Percentiles rank a stretch among this genome's conserved stretches.
Evolutionary conservation across 2,113 vertebrate species (phyloP).

Genomic region (Thalassoma bifasciatum): DNA sequence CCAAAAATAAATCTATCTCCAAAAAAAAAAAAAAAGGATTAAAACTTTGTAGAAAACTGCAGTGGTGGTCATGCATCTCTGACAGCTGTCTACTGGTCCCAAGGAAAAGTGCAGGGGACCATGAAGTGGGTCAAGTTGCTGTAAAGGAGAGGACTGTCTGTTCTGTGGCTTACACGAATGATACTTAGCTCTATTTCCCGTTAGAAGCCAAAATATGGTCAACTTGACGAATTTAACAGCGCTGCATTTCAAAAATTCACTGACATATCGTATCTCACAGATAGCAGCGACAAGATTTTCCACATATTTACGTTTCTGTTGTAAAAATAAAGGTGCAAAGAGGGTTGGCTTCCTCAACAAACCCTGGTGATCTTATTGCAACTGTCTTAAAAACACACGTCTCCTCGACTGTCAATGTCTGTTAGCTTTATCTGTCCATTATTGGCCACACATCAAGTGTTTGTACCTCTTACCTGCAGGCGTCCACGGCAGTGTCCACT

Average conservation of each 20-base stretch:
- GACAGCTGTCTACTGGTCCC: neutral
- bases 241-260: neutral
- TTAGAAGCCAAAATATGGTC: too few species aligned
- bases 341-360: neutral
- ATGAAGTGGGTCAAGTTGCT: slow-evolving; percentile 48
- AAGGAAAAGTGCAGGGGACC: slow-evolving; percentile 19
- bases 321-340: too few species aligned
- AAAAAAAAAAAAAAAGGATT: neutral
- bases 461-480: slow-evolving; percentile 38
- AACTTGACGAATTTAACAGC: neutral
- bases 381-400: neutral
- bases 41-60: neutral
- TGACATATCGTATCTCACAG: too few species aligned
- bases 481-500: slow-evolving; percentile 6
- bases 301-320: too few species aligned
- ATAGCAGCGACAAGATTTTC: too few species aligned
- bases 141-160: slow-evolving; percentile 24
- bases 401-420: neutral
- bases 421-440: neutral
- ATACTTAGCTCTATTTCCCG: slow-evolving; percentile 16
- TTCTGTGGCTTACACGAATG: slow-evolving; percentile 29
- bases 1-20: too few species aligned
- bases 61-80: neutral
- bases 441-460: neutral
- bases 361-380: neutral